Percentiles rank a stretch among this genome's conserved stretches.
Conservation (phyloP, 2,797 vertebrate species). For the Sternarchorhynchus goeldii region DNA sequence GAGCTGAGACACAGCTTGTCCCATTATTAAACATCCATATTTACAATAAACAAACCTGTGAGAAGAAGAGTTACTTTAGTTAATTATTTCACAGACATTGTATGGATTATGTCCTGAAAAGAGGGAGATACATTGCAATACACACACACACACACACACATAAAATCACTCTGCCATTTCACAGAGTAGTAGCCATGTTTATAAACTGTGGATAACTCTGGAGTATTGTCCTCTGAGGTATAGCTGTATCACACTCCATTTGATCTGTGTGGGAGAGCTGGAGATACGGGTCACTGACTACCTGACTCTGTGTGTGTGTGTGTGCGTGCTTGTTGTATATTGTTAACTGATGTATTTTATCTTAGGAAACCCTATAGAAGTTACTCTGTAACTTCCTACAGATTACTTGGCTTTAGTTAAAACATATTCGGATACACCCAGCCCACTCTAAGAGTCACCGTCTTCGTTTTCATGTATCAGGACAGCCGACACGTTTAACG, state of each 20-base stretch:
- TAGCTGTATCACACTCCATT: constrained; percentile 23
- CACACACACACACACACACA: neutral
- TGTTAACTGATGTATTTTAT: constrained; percentile 49
- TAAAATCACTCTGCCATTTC: constrained; percentile 1
- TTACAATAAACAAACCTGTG: neutral
- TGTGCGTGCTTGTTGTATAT: neutral
- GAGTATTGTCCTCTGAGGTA: constrained; percentile 3
- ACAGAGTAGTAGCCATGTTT: neutral
- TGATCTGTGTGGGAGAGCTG: constrained; percentile 18
- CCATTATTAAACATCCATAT: neutral
- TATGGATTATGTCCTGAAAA: constrained; percentile 14
- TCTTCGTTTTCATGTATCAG: neutral
- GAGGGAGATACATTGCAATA: neutral
- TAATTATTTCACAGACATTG: constrained; percentile 8
- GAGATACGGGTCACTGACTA: constrained; percentile 22
- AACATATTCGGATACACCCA: too few relatives aligned
- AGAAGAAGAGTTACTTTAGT: neutral
- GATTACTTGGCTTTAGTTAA: neutral
- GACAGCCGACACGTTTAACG: neutral
- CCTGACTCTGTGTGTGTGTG: constrained; percentile 20
- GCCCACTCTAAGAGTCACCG: too few relatives aligned
- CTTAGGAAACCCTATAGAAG: constrained; percentile 24
- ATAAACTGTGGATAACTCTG: neutral
- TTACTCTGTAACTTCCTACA: constrained; percentile 29
- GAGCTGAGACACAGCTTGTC: neutral